Base-by-base conservation (phyloP, 1,140 invertebrate genomes). In the Paramacrobiotus metropolitanus region DNA sequence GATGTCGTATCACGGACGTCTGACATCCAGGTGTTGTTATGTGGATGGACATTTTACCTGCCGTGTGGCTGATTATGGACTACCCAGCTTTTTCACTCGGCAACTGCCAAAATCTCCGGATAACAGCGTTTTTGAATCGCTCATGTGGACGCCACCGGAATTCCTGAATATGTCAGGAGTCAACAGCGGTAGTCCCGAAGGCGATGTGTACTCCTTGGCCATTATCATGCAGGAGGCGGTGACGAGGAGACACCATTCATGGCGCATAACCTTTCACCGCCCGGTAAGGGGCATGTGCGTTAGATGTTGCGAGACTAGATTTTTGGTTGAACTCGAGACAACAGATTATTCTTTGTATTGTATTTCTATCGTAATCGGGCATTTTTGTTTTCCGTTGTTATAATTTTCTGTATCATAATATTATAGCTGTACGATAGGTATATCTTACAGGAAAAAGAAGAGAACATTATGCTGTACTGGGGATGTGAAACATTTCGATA, bases 191-290 rank as follows among this genome's bases (percentile, higher is more conserved):
- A 83, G 83, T 0, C 84, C 85, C 68, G 86, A 85, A 66, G 86
- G 83, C 0, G 93, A 97, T 70, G 81, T 92, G 20, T 97, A 95
- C 71, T 87, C 87, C n/a, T 95, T 96, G 70, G 85, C 82, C 2
- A 83, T 97, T 48, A 81, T 97, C 40, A 76, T 95, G 15, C 95
- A 94, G 71, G 93, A 96, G 34, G n/a, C 34, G 9, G n/a, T 40
- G 9, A 40, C n/a, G 34, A 9, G 34, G 34, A 40, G 9, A 40
- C 9, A n/a, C 34, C 34, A n/a, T 40, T 9, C n/a, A n/a, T 9
- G n/a, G 9, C 34, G 34, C n/a, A 40, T n/a, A n/a, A 40, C 34
- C 34, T 40, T 40, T 9, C 9, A 9, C 34, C 34, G n/a, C 9
- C 9, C 9, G 34, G 34, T 40, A 40, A n/a, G n/a, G n/a, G n/a